These are phyloP conservation scores for Callyntrura guangdongensis DNA, from an alignment of 2,888 invertebrate genomes.

Conservation along the genomic window DNA sequence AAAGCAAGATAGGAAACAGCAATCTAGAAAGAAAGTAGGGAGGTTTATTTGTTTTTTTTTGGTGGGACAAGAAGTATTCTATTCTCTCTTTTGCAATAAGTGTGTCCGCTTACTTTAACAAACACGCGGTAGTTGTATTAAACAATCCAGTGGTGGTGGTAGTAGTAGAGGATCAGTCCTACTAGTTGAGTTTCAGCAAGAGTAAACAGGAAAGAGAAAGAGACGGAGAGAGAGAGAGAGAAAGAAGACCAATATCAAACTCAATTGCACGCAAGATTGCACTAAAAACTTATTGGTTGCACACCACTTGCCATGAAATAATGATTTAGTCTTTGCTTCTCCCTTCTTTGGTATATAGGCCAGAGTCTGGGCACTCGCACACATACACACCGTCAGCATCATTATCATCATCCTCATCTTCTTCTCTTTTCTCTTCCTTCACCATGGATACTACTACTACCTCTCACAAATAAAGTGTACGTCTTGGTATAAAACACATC, in stretches of 20 bases:
- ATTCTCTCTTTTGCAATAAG: constrained; percentile 39
- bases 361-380: too few species aligned
- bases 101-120: constrained; percentile 61
- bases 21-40: constrained; percentile 51
- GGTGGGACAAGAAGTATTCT: constrained; percentile 29
- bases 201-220: constrained; percentile 24
- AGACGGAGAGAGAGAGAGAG: constrained; percentile 65
- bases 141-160: neutral
- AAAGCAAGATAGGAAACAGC: constrained; percentile 29
- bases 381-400: too few species aligned
- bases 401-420: too few species aligned
- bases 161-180: neutral
- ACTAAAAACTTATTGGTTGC: constrained; percentile 78
- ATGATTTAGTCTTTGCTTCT: constrained; percentile 66
- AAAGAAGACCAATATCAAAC: constrained; percentile 66
- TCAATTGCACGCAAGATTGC: constrained; percentile 76
- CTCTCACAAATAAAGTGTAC: neutral
- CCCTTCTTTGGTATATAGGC: neutral
- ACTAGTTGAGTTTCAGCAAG: constrained; percentile 47
- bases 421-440: neutral
- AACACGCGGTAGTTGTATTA: constrained; percentile 45
- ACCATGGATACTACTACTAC: neutral
- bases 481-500: neutral
- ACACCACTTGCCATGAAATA: constrained; percentile 77
- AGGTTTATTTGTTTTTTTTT: constrained; percentile 50